Base-by-base conservation (phyloP, 2,888 invertebrate genomes). In the Drosophila tanythrix region DNA sequence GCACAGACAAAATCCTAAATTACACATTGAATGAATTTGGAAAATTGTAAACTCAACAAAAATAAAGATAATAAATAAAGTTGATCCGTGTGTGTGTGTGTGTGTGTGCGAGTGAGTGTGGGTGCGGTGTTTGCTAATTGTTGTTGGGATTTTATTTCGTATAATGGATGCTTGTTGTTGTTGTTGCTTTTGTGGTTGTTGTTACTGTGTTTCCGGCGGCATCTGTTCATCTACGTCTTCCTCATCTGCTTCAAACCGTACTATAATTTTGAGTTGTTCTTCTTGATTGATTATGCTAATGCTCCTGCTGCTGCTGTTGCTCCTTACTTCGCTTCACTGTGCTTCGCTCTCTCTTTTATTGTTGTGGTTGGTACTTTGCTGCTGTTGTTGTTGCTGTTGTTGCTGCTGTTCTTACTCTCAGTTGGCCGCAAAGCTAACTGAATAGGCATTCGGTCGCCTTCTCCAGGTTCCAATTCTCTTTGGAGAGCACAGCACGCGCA, bases 391-490 rank as follows among this genome's bases (percentile, higher is more conserved):
- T 40, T 60, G 50, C 50, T 69, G 43, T n/a, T 46, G 46, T 25
- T 52, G 59, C 21, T 55, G 40, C 8, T 60, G 51, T 10, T 57
- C 57, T 21, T 46, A 36, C 29, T 43, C 3, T 31, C 31, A 50
- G 2, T 27, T 33, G 36, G 33, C 66, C 29, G 79, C 56, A n/a
- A 64, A 93, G 93, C 95, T 96, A 97, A 95, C 96, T 96, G 94
- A 97, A 96, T 87, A 97, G 94, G 92, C 96, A 96, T 93, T 99
- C 98, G 60, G 98, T 98, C 79, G 99, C 98, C 92, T 96, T 95
- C 93, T 97, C 97, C 90, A 98, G 94, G 92, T 98, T 97, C 99
- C 99, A 99, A 93, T 98, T 96, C 92, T 96, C 97, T 52, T 97
- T 96, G 61, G 98, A 98, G 61, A 99, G 94, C 36, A 98, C 98